These are phyloP conservation scores for Tiphia femorata DNA, from an alignment of 2,888 invertebrate genomes.

Conservation along the genomic window DNA sequence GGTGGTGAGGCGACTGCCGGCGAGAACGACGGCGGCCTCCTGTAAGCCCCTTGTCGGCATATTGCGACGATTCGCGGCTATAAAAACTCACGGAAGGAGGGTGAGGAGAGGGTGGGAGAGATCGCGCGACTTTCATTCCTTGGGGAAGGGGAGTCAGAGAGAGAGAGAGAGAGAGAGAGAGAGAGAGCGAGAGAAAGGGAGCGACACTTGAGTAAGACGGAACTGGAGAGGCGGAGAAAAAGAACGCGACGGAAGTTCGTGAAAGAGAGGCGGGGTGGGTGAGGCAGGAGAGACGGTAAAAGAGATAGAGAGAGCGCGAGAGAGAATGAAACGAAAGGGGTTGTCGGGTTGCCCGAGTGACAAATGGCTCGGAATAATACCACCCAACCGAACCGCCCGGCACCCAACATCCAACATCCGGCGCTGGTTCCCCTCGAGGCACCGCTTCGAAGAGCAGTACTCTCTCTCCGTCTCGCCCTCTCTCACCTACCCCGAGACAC, in stretches of 20 bases:
- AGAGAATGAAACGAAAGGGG: slow-evolving; percentile 61
- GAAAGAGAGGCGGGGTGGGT: slow-evolving; percentile 17
- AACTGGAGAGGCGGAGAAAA: slow-evolving; percentile 1
- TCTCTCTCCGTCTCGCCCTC: slow-evolving; percentile 12
- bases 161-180: too few species aligned
- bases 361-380: slow-evolving; percentile 69
- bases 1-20: too few species aligned
- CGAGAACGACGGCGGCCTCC: slow-evolving; percentile 37
- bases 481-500: not conserved
- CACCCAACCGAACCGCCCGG: slow-evolving; percentile 57
- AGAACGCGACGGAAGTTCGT: not conserved
- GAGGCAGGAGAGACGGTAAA: slow-evolving; percentile 28
- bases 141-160: too few species aligned
- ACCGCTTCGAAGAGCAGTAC: slow-evolving; percentile 34
- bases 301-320: slow-evolving; percentile 32
- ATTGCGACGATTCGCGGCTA: slow-evolving; percentile 68
- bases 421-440: slow-evolving; percentile 42
- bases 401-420: slow-evolving; percentile 50
- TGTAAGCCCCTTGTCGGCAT: slow-evolving; percentile 68
- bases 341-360: slow-evolving; percentile 62
- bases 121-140: too few species aligned
- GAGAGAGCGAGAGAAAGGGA: too few species aligned
- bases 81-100: slow-evolving; percentile 57
- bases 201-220: too few species aligned
- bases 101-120: not conserved